These are phyloP conservation scores for Sterna hirundo DNA, from an alignment of 2,113 vertebrate genomes.

Conservation along the genomic window DNA sequence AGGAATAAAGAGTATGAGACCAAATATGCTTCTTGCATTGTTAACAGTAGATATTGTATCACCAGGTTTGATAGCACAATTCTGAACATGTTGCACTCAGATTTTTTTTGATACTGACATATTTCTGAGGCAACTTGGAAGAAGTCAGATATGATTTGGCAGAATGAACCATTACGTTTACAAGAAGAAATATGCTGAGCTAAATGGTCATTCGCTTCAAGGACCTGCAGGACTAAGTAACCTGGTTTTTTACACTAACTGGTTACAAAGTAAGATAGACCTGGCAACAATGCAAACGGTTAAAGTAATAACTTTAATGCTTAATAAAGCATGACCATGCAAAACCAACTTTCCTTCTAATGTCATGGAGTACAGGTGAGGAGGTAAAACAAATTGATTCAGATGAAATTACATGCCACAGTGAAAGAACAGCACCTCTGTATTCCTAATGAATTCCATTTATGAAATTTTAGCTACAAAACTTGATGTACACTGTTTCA, in stretches of 20 bases:
- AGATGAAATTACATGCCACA: not conserved
- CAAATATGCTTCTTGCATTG: not conserved
- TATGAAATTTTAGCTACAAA: not conserved
- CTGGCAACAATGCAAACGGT: not conserved
- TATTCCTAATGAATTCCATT: not conserved
- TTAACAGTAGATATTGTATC: not conserved
- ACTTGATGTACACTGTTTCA: not conserved
- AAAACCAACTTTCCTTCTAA: not conserved
- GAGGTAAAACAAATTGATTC: not conserved
- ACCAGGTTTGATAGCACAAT: not conserved
- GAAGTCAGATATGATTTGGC: not conserved
- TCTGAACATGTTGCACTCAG: not conserved
- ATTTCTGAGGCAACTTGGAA: not conserved
- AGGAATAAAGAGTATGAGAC: not conserved
- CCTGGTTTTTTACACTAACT: not conserved
- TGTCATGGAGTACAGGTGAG: not conserved
- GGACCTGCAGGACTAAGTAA: not conserved
- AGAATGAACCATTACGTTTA: not conserved
- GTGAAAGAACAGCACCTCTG: not conserved
- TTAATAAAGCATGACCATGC: not conserved
- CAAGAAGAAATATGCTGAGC: not conserved
- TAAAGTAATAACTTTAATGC: not conserved
- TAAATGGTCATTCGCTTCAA: not conserved
- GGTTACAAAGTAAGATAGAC: not conserved
- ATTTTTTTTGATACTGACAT: not conserved